Percentiles rank a stretch among this genome's conserved stretches.
phyloP scores from a whole-genome alignment of 2,888 invertebrate species.

The Cantharis lateralis region DNA sequence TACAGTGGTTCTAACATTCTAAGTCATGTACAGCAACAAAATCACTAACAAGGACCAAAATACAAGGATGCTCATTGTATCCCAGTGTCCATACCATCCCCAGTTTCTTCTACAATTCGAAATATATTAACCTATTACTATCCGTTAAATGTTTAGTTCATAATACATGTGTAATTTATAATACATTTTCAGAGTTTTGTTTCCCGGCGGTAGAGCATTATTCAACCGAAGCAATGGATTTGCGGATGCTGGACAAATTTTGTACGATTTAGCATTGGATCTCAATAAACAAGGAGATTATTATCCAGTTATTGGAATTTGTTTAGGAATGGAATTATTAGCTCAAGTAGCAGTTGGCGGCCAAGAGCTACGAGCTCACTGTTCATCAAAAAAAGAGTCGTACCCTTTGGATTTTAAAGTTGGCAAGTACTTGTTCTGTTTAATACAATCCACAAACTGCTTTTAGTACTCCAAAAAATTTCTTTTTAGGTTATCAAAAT shows the following conservation, averaged over 20 bases:
- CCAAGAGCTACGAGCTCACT: constrained; percentile 65
- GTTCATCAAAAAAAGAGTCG: constrained; percentile 64
- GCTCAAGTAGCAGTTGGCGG: constrained; percentile 64
- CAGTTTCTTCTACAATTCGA: no score
- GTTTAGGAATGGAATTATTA: constrained; percentile 84
- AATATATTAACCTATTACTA: no score
- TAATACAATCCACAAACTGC: no score
- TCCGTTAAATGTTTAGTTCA: no score
- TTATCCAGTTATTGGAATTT: constrained; percentile 88
- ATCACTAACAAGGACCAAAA: no score
- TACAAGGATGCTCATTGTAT: no score
- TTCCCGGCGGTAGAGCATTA: constrained; percentile 81
- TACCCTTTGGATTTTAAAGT: constrained; percentile 69
- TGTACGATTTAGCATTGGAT: constrained; percentile 70
- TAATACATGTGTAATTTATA: no score
- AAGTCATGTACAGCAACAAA: no score
- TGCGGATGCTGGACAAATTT: constrained; percentile 73
- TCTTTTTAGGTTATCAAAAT: constrained; percentile 59
- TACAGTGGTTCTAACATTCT: no score
- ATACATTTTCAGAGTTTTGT: constrained; percentile 65
- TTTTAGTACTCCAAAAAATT: constrained; percentile 35
- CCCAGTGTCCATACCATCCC: no score
- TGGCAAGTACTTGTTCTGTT: constrained; percentile 59
- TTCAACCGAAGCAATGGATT: constrained; percentile 75
- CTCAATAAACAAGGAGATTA: constrained; percentile 72